phyloP scores from a whole-genome alignment of 2,113 vertebrate genomes.

The Gorsachius goisagi region DNA sequence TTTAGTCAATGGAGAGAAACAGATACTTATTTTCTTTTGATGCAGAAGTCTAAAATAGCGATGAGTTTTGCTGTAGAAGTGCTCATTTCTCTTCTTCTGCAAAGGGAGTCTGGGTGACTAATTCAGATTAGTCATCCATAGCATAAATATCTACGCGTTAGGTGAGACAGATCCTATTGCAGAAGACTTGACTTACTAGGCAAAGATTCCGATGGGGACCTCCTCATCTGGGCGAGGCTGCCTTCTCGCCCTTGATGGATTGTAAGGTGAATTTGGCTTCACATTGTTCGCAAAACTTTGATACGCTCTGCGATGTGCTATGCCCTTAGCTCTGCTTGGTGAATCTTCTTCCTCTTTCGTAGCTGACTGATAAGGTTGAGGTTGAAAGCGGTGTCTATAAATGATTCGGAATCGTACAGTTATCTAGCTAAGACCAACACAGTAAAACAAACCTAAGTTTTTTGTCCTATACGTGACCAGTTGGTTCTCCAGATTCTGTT shows the following conservation, averaged over 20 bases:
- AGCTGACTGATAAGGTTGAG: neutral
- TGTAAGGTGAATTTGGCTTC: too few species aligned
- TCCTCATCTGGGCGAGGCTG: neutral
- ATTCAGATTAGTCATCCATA: neutral
- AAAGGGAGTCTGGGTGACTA: neutral
- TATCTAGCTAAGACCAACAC: neutral
- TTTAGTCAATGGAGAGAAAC: neutral
- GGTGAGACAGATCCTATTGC: neutral
- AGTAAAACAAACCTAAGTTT: fast-evolving
- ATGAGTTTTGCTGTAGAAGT: neutral
- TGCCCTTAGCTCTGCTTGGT: neutral
- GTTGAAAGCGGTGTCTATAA: neutral
- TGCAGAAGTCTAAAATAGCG: neutral
- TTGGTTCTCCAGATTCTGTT: neutral
- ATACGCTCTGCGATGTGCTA: fast-evolving
- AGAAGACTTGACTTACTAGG: neutral
- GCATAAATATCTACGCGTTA: neutral
- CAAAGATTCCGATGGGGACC: neutral
- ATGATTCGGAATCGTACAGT: neutral
- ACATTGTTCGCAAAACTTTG: fast-evolving
- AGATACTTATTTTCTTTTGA: neutral
- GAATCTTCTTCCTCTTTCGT: neutral
- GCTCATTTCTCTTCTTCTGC: neutral
- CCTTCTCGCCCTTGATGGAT: fast-evolving
- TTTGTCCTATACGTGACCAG: fast-evolving